phyloP scores from a whole-genome alignment of 2,888 invertebrate genomes.

The Quadroppia sp. region DNA sequence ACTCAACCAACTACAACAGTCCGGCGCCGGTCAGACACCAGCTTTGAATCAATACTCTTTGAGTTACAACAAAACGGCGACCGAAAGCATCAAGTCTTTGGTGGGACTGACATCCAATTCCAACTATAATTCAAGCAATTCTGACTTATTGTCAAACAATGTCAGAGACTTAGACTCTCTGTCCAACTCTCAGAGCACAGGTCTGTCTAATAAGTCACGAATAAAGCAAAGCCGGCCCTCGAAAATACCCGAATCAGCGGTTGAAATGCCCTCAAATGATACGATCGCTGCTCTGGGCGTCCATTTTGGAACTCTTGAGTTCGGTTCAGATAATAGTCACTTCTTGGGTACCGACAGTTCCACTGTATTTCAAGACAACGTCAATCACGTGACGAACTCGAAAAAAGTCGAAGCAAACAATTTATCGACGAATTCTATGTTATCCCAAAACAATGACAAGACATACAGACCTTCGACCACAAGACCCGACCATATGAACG shows the following conservation, averaged over 20 bases:
- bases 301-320: conserved; percentile 84
- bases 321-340: conserved; percentile 48
- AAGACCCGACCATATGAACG: background rate
- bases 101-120: conserved; percentile 52
- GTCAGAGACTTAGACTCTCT: conserved; percentile 31
- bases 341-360: conserved; percentile 20
- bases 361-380: conserved; percentile 40
- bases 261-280: conserved; percentile 92
- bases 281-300: conserved; percentile 73
- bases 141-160: conserved; percentile 29
- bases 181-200: conserved; percentile 9
- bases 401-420: background rate
- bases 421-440: conserved; percentile 14
- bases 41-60: conserved; percentile 47
- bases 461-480: conserved; percentile 17
- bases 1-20: conserved; percentile 38
- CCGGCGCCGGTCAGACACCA: conserved; percentile 27
- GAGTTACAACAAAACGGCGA: conserved; percentile 54
- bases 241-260: conserved; percentile 85
- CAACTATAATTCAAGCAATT: conserved; percentile 18
- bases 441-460: conserved; percentile 18
- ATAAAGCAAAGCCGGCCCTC: conserved; percentile 13
- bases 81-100: conserved; percentile 58
- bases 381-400: conserved; percentile 35
- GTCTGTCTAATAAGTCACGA: conserved; percentile 23